phyloP scores from a whole-genome alignment of 2,797 vertebrate species.

The Mormyrops boulengeri region DNA sequence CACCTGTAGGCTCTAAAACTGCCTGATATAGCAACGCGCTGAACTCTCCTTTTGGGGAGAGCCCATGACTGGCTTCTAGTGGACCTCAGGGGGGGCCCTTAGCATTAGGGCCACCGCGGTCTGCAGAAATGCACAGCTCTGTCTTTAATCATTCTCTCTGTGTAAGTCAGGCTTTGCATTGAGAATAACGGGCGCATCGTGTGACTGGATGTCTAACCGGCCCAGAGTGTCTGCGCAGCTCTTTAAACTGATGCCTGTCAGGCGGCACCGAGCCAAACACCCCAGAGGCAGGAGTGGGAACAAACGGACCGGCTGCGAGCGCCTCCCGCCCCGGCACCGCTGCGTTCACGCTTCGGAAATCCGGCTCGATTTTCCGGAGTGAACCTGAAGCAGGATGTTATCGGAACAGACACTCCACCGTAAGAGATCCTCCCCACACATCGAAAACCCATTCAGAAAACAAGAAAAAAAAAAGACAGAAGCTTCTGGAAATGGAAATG shows the following conservation, averaged over 20 bases:
- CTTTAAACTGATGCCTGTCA: conserved; percentile 73
- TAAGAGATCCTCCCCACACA: conserved; percentile 2
- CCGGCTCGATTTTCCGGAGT: conserved; percentile 63
- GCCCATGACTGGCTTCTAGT: conserved; percentile 84
- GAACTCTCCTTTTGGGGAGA: conserved; percentile 90
- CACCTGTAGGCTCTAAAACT: conserved; percentile 78
- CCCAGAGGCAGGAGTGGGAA: conserved; percentile 70
- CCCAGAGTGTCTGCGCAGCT: conserved; percentile 85
- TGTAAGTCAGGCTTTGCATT: conserved; percentile 49
- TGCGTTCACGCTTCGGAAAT: conserved; percentile 69
- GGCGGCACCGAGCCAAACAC: conserved; percentile 70
- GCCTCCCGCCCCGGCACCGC: conserved; percentile 63
- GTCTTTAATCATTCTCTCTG: background rate
- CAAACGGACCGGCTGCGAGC: conserved; percentile 68
- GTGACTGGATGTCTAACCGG: conserved; percentile 95
- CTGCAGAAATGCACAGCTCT: conserved; percentile 74
- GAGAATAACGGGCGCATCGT: conserved; percentile 75
- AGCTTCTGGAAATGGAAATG: background rate
- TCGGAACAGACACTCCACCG: conserved; percentile 56
- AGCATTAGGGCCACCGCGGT: conserved; percentile 79
- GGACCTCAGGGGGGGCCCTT: conserved; percentile 83
- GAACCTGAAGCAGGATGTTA: conserved; percentile 58
- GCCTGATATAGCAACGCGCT: conserved; percentile 91
- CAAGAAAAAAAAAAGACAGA: background rate
- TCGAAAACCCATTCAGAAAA: background rate